Evolutionary conservation across 2,888 invertebrate species (phyloP), one percentile per base, ranked within the genome.

Genomic region (Chesias legatella): DNA sequence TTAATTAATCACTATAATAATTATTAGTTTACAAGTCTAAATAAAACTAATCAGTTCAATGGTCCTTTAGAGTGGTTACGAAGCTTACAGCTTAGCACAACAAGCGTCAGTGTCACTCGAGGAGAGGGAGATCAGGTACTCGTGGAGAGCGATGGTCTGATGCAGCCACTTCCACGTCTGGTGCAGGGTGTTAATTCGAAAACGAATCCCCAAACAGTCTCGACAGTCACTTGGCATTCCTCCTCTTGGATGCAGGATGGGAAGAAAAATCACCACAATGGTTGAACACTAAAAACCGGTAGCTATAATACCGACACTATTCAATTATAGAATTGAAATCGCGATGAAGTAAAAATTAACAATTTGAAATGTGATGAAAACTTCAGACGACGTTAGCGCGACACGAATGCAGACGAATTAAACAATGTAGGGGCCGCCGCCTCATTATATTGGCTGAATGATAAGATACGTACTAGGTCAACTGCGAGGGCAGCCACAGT

Each of bases 111-210:
- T 92, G 83, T 93, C 92, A 68, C 93, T 92, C 59, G 94, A 90
- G 53, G 93, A 93, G 66, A 95, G 91, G 63, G 94, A 92, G 84
- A 95, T 94, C 68, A 96, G 90, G 73, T 95, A 95, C 69, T 95
- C 94, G 91, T 96, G 96, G 48, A 96, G 91, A 65, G 93, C 93
- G 70, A 94, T 94, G 56, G 96, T 96, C 83, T 95, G 95, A 81
- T 96, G 96, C 80, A 96, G 89, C 96, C 96, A 96, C 95, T 96
- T 96, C 94, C 95, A 96, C 77, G 96, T 96, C 88, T 95, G 95
- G 88, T 96, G 95, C 88, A 95, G 92, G 88, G 92, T 91, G 89
- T 93, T 94, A 85, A 94, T 93, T 90, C 95, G 94, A 91, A 91
- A 92, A 89, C 95, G 94, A 90, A 95, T 94, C 90, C 94, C 95